Base-by-base conservation (phyloP, 2,797 vertebrate species). In the Miichthys miiuy region DNA sequence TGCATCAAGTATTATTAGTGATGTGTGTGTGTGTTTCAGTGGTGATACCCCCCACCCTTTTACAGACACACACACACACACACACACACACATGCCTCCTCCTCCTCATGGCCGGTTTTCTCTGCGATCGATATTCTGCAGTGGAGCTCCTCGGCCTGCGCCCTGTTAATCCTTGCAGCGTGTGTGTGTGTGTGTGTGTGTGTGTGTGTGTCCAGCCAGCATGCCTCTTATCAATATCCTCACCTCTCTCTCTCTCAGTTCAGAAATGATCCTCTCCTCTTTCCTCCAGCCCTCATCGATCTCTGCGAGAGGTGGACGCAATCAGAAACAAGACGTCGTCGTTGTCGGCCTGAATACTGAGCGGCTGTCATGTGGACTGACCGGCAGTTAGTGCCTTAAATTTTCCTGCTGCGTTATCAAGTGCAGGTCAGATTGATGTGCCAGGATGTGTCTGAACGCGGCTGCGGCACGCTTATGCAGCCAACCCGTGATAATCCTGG, bases 61-160 rank as follows among this genome's bases (percentile, higher is more conserved):
- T 1, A 23, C 51, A 75, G 10, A 60, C 51, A 73, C 68, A 57
- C 27, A 70, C 55, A 63, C 86, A 66, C 64, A 44, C 25, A 58
- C 18, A 60, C 34, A 66, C 46, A 64, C 52, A 77, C 81, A 85
- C 83, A 77, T 68, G 51, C 72, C 75, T 52, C 68, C 75, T 52
- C 68, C 68, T 87, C 87, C 86, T 92, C 86, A 75, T 74, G 75
- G 87, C 88, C 86, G 79, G 69, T 90, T 93, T 93, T 91, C 89
- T 88, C 69, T 55, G 6, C 55, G 34, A 94, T 96, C 94, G 75
- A 95, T 96, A 94, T 87, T 94, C 89, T 93, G 91, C 91, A 93
- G 91, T 92, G 87, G 80, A 91, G 91, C 91, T 91, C 74, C 81
- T 83, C 62, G 57, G 80, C 85, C 90, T 84, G 87, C 66, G 62